Evolutionary conservation across 92 coral and sea anemone genomes (phyloP).

Genomic region (Epizoanthus fatuus): DNA sequence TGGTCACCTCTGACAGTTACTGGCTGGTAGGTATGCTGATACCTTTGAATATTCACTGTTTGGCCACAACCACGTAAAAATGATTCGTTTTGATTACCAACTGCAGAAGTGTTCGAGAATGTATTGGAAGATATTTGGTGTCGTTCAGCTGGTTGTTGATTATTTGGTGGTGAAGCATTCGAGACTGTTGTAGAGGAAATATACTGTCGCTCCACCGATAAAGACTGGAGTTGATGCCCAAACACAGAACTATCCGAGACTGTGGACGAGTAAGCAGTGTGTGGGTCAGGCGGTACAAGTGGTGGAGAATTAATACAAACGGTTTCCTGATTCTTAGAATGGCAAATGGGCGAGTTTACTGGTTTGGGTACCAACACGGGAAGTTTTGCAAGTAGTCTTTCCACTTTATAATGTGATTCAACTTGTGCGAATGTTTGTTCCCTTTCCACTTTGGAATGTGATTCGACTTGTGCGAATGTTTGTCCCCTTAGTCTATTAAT

Average conservation of each 20-base stretch:
- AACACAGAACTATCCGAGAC: no score
- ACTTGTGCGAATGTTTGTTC: background rate
- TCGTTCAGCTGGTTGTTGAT: background rate
- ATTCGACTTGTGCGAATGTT: background rate
- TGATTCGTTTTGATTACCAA: background rate
- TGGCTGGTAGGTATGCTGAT: background rate
- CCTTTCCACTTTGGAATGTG: conserved; percentile 23
- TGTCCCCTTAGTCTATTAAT: background rate
- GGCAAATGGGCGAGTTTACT: background rate
- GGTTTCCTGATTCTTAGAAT: no score
- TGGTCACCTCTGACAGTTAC: background rate
- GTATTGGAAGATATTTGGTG: background rate
- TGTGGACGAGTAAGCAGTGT: no score
- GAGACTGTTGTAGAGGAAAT: no score
- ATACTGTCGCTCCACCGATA: no score
- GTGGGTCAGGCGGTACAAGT: no score
- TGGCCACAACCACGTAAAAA: background rate
- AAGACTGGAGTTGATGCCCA: no score
- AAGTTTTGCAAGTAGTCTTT: conserved; percentile 36
- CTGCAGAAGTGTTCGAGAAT: background rate
- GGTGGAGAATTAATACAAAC: no score
- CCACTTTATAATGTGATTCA: conserved; percentile 26
- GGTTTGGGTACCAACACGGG: conserved; percentile 36
- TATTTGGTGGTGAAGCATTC: background rate
- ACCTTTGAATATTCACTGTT: background rate